Evolutionary conservation across 37 sponge, comb jelly and placozoan genomes (phyloP).

Genomic region (Beroe forskalii): DNA sequence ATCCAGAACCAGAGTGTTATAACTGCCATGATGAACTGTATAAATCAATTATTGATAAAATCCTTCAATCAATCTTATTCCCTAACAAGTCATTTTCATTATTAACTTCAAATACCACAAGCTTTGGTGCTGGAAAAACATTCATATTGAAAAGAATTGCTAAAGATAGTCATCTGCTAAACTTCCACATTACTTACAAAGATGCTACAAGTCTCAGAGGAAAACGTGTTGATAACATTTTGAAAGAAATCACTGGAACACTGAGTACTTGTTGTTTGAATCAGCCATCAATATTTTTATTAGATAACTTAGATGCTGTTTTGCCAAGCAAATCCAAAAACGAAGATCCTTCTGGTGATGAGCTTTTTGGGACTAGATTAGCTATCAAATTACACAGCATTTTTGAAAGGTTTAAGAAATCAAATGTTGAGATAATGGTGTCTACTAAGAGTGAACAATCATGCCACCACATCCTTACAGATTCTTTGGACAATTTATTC

Average conservation of each 20-base stretch:
- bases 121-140: slow-evolving; percentile 33
- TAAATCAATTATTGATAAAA: slow-evolving; percentile 14
- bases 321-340: slow-evolving; percentile 14
- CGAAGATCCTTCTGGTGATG: slow-evolving; percentile 46
- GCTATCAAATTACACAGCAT: neutral
- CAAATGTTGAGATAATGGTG: slow-evolving; percentile 22
- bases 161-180: neutral
- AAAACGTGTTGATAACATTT: slow-evolving; percentile 38
- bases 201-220: slow-evolving; percentile 26
- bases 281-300: slow-evolving; percentile 9
- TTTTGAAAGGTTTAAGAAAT: neutral
- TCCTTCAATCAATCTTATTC: slow-evolving; percentile 26
- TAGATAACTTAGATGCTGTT: slow-evolving; percentile 52
- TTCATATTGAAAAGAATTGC: neutral
- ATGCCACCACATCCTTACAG: neutral
- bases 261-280: neutral
- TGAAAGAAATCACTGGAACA: neutral
- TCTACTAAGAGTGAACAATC: neutral
- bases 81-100: neutral
- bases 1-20: neutral
- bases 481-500: slow-evolving; percentile 1
- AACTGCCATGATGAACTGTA: neutral
- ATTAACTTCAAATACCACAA: neutral
- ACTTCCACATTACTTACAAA: neutral
- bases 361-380: slow-evolving; percentile 16